phyloP scores from a whole-genome alignment of 30 jellyfish, hydroid and myxozoan species.

The Nemopilema nomurai region DNA sequence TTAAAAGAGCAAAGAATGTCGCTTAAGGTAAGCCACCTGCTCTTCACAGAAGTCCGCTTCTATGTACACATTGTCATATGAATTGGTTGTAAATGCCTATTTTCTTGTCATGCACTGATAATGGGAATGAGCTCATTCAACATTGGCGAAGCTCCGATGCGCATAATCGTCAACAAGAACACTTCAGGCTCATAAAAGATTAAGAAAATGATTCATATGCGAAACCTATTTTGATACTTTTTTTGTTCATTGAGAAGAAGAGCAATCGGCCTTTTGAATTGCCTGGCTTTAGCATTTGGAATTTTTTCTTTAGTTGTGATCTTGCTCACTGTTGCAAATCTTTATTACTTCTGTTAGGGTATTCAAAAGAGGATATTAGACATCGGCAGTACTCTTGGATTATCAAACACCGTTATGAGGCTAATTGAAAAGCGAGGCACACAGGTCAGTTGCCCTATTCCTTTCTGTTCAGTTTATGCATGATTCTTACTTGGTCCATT shows the following conservation, averaged over 20 bases:
- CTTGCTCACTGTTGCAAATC: not conserved
- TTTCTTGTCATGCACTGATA: too few relatives aligned
- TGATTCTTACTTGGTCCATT: not conserved
- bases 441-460: conserved; percentile 60
- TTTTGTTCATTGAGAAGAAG: too few relatives aligned
- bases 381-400: conserved; percentile 77
- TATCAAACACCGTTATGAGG: conserved; percentile 92
- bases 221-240: too few relatives aligned
- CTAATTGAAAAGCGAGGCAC: conserved; percentile 95
- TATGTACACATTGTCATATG: not conserved
- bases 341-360: conserved; percentile 56
- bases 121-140: too few relatives aligned
- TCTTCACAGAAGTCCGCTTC: not conserved
- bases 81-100: too few relatives aligned
- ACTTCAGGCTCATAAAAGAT: too few relatives aligned
- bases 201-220: too few relatives aligned
- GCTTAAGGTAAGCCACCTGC: conserved; percentile 85
- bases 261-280: too few relatives aligned
- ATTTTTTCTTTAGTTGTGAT: too few relatives aligned
- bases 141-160: too few relatives aligned
- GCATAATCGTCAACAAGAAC: too few relatives aligned
- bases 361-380: conserved; percentile 83
- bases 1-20: conserved; percentile 84
- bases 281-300: too few relatives aligned
- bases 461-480: not conserved